These are phyloP conservation scores for Fregata magnificens DNA, from an alignment of 2,113 vertebrate species.

Conservation along the genomic window DNA sequence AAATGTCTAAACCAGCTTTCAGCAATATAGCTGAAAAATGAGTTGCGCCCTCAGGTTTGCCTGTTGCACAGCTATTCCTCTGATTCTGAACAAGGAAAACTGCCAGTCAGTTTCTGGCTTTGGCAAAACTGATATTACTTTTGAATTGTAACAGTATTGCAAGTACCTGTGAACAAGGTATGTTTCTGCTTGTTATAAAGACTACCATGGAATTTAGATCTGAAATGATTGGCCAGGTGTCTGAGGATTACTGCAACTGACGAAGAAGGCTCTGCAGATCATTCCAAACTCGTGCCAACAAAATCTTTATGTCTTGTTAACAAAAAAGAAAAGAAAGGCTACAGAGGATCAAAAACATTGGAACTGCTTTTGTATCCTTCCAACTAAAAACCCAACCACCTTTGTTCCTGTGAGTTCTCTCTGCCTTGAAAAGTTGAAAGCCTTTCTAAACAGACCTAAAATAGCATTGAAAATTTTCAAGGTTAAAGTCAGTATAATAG, in stretches of 20 bases:
- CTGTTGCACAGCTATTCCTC: constrained; percentile 9
- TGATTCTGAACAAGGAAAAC: background rate
- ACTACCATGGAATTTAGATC: background rate
- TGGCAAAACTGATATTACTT: background rate
- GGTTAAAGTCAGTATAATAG: constrained; percentile 15
- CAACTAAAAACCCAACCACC: background rate
- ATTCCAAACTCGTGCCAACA: background rate
- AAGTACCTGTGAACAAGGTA: background rate
- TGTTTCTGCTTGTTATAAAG: background rate
- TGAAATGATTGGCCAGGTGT: background rate
- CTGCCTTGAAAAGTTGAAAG: no score
- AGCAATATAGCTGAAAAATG: background rate
- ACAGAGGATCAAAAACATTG: background rate
- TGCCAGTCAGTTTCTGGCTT: background rate
- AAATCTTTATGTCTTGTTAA: background rate
- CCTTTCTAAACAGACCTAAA: constrained; percentile 19
- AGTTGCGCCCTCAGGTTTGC: background rate
- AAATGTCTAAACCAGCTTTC: background rate
- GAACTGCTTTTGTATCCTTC: background rate
- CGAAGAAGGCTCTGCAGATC: background rate
- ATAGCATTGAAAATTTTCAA: constrained; percentile 1
- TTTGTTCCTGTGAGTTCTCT: constrained; percentile 13
- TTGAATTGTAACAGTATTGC: background rate
- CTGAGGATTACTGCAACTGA: background rate
- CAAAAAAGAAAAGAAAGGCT: background rate